A percentile compares a stretch with the other conserved stretches of the same genome.
Evolutionary conservation across 1,140 invertebrate species (phyloP).

Genomic region (Saccostrea echinata): DNA sequence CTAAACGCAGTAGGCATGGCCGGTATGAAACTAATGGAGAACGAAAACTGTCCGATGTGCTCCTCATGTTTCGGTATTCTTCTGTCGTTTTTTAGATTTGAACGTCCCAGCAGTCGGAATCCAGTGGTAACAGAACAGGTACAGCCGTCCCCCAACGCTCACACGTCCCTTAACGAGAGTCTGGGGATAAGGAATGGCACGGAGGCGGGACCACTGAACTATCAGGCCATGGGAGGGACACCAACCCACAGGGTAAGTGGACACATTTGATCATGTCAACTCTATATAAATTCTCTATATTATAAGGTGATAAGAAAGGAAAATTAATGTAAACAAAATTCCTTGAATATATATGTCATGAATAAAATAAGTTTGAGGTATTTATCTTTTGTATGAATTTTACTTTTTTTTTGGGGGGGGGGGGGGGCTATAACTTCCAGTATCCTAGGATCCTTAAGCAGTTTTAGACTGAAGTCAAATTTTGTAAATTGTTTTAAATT

Average conservation of each 20-base stretch:
- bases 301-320: too few species aligned
- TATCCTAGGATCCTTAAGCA: too few species aligned
- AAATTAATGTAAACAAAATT: too few species aligned
- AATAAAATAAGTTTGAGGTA: too few species aligned
- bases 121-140: constrained; percentile 70
- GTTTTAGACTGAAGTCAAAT: too few species aligned
- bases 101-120: constrained; percentile 67
- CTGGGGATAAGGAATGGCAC: constrained; percentile 62
- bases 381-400: too few species aligned
- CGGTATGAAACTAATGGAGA: background rate
- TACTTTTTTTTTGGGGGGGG: too few species aligned
- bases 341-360: too few species aligned
- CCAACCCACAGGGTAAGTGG: constrained; percentile 64
- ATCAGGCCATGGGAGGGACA: constrained; percentile 64
- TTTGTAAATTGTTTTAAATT: too few species aligned
- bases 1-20: background rate
- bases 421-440: too few species aligned
- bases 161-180: constrained; percentile 71
- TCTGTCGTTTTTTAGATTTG: constrained; percentile 68
- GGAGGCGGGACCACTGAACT: constrained; percentile 46
- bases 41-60: constrained; percentile 17
- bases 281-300: too few species aligned
- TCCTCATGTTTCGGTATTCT: constrained; percentile 50
- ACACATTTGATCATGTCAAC: too few species aligned
- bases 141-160: constrained; percentile 67